Base-by-base conservation (phyloP, 2,113 vertebrate species). In the Sapajus apella region DNA sequence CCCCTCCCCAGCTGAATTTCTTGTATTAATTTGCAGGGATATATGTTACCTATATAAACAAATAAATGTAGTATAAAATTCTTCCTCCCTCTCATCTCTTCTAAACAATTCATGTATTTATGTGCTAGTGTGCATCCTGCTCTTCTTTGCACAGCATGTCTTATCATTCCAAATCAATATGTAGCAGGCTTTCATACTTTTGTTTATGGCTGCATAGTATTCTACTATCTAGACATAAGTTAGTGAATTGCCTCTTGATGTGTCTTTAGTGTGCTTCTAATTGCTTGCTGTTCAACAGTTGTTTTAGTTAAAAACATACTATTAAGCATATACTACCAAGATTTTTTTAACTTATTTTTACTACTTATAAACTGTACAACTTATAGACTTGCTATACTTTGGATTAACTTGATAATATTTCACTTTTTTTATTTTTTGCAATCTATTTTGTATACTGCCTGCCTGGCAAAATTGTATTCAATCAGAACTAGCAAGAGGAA, bases 401-500 rank as follows among this genome's bases (percentile, higher is more conserved):
- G 21, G 25, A 70, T 93, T 84, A 91, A 70, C 64, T 88, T 95
- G 35, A 27, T 70, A 77, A 52, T 58, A 93, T 73, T 94, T 97
- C 6, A 84, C 2, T 68, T 84, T n/a, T 21, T 87, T 93, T 61
- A 75, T 73, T 95, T 68, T 87, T 45, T 84, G 40, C 21, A 56
- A 21, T 93, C 72, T 88, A 45, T 47, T 92, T 96, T 90, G 21
- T 91, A 75, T n/a, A 72, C 70, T 91, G 43, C 50, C 61, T 81
- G 70, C 55, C 64, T 88, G 64, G 40, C 55, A 92, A 88, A 92
- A 92, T 52, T 94, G 21, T 87, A 37, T 94, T 88, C 89, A 92
- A 16, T 25, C n/a, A 94, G 87, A 94, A 91, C 16, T 90, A 87
- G 52, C 72, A 91, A 66, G 37, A 72, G 83, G 35, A 87, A 56